These are phyloP conservation scores for Melanogrammus aeglefinus DNA, from an alignment of 2,797 vertebrate genomes.

Conservation along the genomic window DNA sequence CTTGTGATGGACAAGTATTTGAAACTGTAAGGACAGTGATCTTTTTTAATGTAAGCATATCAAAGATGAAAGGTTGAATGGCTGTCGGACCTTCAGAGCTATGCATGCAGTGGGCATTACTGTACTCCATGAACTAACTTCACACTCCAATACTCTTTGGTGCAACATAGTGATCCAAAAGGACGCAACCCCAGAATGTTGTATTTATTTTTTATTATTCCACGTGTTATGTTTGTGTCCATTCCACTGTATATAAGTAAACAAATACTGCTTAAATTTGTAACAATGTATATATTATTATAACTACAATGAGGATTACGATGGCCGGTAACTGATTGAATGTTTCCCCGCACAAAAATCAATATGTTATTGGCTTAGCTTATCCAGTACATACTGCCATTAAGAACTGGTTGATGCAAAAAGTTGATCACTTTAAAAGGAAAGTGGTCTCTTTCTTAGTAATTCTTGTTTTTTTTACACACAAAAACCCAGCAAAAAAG, in stretches of 20 bases:
- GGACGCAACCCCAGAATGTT: background rate
- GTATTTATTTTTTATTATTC: slow-evolving; percentile 8
- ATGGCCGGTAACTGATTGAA: background rate
- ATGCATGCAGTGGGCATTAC: background rate
- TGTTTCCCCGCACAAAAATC: background rate
- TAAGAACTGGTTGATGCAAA: slow-evolving; percentile 33
- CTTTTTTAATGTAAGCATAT: background rate
- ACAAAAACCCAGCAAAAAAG: slow-evolving; percentile 62
- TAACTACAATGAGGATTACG: slow-evolving; percentile 31
- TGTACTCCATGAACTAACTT: background rate
- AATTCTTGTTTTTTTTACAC: slow-evolving; percentile 74
- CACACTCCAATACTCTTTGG: background rate
- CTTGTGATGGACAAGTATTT: background rate
- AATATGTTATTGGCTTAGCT: slow-evolving; percentile 29
- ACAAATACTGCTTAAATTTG: slow-evolving; percentile 30
- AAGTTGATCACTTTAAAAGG: slow-evolving; percentile 34
- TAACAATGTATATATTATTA: slow-evolving; percentile 56
- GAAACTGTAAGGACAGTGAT: background rate
- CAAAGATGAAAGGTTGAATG: background rate
- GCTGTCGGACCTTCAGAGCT: background rate
- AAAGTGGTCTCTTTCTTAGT: background rate
- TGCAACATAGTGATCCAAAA: background rate
- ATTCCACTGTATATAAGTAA: slow-evolving; percentile 4
- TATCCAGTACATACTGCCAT: slow-evolving; percentile 29
- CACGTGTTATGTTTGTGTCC: background rate